Conservation (phyloP, 2,888 invertebrate genomes). For the Mesorhabditis spiculigera region DNA sequence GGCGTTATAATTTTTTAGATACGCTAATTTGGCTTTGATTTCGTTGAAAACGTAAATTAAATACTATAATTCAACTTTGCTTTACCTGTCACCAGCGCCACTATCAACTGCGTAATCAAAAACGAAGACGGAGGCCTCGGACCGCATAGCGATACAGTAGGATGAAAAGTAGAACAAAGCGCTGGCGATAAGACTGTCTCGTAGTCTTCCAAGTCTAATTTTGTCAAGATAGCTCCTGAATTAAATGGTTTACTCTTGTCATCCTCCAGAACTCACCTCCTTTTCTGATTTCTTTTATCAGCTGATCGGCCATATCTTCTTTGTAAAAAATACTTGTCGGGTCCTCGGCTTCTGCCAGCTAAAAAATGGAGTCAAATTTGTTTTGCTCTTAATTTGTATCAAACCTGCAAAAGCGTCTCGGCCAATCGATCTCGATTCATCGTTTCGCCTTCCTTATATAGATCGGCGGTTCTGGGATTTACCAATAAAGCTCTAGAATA, state of each 20-base stretch:
- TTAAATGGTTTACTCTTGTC: background rate
- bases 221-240: background rate
- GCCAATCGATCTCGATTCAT: conserved; percentile 1
- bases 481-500: conserved; percentile 1
- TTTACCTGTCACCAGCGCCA: background rate
- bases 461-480: background rate
- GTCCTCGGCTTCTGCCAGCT: background rate
- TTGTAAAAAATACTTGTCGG: background rate
- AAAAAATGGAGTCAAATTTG: background rate
- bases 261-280: background rate
- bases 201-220: background rate
- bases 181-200: conserved; percentile 1
- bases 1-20: background rate
- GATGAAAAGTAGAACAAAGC: background rate
- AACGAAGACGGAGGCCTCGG: background rate
- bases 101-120: background rate
- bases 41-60: too few relatives aligned
- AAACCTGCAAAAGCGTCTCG: conserved; percentile 1
- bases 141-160: background rate
- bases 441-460: conserved; percentile 4
- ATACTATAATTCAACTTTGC: too few relatives aligned
- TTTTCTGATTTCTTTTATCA: background rate
- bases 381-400: background rate
- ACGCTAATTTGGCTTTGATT: too few relatives aligned
- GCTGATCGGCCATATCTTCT: background rate